A percentile compares a stretch with the other conserved stretches of the same genome.
phyloP scores from a whole-genome alignment of 2,888 invertebrate genomes.

The Sminthurides aquaticus region DNA sequence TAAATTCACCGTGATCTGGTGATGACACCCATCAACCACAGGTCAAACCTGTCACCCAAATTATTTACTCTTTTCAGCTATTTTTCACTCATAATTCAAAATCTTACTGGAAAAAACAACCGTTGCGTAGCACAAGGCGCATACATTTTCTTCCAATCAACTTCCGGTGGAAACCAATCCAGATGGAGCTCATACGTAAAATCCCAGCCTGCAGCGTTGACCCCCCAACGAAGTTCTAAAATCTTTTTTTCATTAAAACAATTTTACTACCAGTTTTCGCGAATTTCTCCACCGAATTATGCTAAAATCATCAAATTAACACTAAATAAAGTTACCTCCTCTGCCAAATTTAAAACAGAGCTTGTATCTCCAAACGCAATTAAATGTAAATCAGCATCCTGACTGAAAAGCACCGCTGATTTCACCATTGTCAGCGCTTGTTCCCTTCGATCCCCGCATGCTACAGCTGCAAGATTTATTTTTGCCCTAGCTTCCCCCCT shows the following conservation, averaged over 20 bases:
- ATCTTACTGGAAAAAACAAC: slow-evolving; percentile 75
- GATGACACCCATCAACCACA: not conserved
- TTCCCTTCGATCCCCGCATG: not conserved
- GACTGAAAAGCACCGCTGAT: not conserved
- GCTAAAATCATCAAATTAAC: not conserved
- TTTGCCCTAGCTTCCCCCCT: no score
- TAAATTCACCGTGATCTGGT: not conserved
- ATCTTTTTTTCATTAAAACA: no score
- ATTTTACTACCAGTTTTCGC: not conserved
- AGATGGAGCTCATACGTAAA: slow-evolving; percentile 14
- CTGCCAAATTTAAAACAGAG: not conserved
- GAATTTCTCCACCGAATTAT: not conserved
- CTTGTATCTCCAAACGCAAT: not conserved
- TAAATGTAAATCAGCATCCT: not conserved
- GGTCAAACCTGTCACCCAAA: not conserved
- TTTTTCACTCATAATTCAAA: not conserved
- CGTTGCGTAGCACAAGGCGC: slow-evolving; percentile 91
- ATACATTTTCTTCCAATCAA: slow-evolving; percentile 72
- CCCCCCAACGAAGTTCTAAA: slow-evolving; percentile 6
- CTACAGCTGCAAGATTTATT: not conserved
- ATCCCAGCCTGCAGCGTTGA: slow-evolving; percentile 8
- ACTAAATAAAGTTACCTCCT: not conserved
- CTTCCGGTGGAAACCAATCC: slow-evolving; percentile 14
- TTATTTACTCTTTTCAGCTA: not conserved
- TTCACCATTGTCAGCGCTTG: not conserved